These are phyloP conservation scores for Chaetura pelagica DNA, from an alignment of 2,113 vertebrate genomes.

Conservation along the genomic window DNA sequence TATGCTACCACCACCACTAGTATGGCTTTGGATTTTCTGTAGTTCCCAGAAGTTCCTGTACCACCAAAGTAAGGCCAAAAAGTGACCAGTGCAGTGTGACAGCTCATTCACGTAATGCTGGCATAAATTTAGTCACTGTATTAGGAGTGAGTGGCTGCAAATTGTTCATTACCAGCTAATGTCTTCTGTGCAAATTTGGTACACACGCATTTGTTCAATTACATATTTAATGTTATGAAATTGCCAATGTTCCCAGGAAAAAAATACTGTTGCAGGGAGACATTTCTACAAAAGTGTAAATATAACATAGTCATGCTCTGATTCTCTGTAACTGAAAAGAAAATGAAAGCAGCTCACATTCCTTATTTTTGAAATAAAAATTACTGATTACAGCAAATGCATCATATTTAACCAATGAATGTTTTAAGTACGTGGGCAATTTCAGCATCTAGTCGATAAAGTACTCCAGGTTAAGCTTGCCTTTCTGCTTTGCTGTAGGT, in stretches of 20 bases:
- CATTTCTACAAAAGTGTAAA: not conserved
- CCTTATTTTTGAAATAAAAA: not conserved
- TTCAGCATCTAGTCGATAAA: not conserved
- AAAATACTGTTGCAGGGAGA: not conserved
- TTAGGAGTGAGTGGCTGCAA: not conserved
- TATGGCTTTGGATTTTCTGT: not conserved
- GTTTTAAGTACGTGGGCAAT: not conserved
- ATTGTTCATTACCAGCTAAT: not conserved
- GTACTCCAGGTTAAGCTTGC: not conserved
- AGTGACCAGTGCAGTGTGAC: not conserved
- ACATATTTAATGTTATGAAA: not conserved
- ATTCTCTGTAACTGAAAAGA: not conserved
- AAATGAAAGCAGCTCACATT: not conserved
- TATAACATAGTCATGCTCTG: not conserved
- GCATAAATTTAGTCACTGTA: not conserved
- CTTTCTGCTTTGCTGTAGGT: not conserved
- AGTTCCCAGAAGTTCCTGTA: not conserved
- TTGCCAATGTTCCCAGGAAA: not conserved
- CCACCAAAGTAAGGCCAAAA: not conserved
- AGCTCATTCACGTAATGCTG: not conserved
- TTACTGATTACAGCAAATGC: not conserved
- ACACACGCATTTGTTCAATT: not conserved
- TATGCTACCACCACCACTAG: not conserved
- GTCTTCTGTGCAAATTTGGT: not conserved
- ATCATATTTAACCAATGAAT: not conserved